These are phyloP conservation scores for Mus spretus DNA, from an alignment of 2,797 vertebrate species.

Conservation along the genomic window DNA sequence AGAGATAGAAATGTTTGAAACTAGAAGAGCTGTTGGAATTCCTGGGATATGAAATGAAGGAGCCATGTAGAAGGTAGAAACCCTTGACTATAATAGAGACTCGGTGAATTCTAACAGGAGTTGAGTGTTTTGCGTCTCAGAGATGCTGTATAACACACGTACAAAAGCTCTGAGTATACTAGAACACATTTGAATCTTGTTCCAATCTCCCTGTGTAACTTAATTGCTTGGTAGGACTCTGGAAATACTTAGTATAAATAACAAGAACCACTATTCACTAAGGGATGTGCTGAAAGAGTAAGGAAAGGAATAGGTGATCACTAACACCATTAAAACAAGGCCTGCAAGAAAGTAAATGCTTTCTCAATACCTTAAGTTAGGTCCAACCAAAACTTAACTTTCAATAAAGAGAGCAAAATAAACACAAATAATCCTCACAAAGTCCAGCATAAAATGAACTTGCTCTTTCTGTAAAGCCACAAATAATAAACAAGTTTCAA, in stretches of 20 bases:
- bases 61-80: neutral
- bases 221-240: neutral
- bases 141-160: neutral
- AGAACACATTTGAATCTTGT: neutral
- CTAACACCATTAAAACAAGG: neutral
- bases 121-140: neutral
- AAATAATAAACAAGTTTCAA: neutral
- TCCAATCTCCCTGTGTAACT: neutral
- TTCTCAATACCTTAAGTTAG: neutral
- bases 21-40: slow-evolving; percentile 4
- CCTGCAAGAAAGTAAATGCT: neutral
- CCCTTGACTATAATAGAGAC: neutral
- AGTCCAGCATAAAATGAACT: neutral
- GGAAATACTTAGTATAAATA: slow-evolving; percentile 11
- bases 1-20: neutral
- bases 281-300: neutral
- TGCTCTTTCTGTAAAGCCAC: neutral
- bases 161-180: neutral
- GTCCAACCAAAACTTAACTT: slow-evolving; percentile 15
- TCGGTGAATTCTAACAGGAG: neutral
- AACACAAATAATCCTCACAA: slow-evolving; percentile 8
- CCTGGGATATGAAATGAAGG: neutral
- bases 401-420: neutral
- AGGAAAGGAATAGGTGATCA: neutral
- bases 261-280: neutral